These are phyloP conservation scores for Aphelenchoides fujianensis DNA, from an alignment of 1,140 invertebrate species.

Conservation along the genomic window DNA sequence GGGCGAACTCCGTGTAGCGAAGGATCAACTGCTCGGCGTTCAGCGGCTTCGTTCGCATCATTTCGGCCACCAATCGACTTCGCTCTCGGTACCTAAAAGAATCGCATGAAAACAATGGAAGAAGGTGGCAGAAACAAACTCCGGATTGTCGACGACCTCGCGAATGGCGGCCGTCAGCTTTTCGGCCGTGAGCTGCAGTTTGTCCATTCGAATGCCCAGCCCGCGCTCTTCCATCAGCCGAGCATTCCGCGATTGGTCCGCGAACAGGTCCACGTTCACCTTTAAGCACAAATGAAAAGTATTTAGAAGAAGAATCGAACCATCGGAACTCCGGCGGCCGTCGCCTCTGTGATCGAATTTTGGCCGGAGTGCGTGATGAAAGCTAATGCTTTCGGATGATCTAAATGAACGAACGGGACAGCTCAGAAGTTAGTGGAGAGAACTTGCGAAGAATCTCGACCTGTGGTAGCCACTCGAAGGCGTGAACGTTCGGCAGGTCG, in stretches of 20 bases:
- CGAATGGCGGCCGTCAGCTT: slow-evolving; percentile 6
- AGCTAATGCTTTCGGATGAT: slow-evolving; percentile 69
- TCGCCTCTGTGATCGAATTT: slow-evolving; percentile 70
- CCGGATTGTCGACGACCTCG: slow-evolving; percentile 20
- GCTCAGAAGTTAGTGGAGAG: background rate
- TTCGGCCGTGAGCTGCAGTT: slow-evolving; percentile 19
- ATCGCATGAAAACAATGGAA: background rate
- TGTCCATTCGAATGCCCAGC: slow-evolving; percentile 7
- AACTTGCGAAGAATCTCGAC: slow-evolving; percentile 18
- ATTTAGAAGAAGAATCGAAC: slow-evolving; percentile 54
- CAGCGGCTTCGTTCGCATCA: slow-evolving; percentile 30
- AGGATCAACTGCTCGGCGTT: slow-evolving; percentile 20
- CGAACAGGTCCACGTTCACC: slow-evolving; percentile 68
- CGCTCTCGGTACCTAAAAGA: slow-evolving; percentile 22
- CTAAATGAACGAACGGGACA: slow-evolving; percentile 61
- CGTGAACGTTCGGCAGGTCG: slow-evolving; percentile 2
- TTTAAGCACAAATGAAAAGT: background rate
- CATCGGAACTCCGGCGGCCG: slow-evolving; percentile 70
- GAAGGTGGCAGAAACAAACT: background rate
- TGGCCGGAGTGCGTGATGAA: slow-evolving; percentile 73
- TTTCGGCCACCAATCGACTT: slow-evolving; percentile 22
- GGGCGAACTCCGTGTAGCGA: slow-evolving; percentile 32
- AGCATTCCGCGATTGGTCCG: slow-evolving; percentile 66
- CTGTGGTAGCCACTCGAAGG: slow-evolving; percentile 22
- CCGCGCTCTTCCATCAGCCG: slow-evolving; percentile 48